Evolutionary conservation across 2,113 vertebrate genomes (phyloP).

Genomic region (Tretioscincus oriximinensis): DNA sequence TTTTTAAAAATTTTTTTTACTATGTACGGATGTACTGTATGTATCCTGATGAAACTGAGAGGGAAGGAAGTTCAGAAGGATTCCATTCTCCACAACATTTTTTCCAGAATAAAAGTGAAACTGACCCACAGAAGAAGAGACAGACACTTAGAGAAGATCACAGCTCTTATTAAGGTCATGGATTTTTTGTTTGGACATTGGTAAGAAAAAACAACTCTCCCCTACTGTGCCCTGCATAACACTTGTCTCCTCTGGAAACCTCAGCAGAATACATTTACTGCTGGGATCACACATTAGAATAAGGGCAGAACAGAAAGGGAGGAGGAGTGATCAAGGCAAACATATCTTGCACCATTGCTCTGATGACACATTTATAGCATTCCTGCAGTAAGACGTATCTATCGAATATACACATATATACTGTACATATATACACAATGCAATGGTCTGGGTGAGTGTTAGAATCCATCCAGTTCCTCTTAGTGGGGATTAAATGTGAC

Average conservation of each 20-base stretch:
- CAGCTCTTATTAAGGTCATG: conserved; percentile 59
- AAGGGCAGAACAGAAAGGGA: background rate
- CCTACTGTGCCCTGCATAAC: background rate
- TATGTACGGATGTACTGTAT: no score
- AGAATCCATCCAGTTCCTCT: background rate
- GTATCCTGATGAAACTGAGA: background rate
- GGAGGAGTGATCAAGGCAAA: no score
- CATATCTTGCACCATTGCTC: background rate
- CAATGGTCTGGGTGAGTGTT: background rate
- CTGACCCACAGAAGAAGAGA: conserved; percentile 23
- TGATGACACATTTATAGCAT: background rate
- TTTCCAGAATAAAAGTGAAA: background rate
- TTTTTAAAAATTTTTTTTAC: no score
- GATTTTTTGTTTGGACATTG: background rate
- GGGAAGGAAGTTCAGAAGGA: background rate
- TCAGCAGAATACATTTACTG: background rate
- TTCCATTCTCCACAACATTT: background rate
- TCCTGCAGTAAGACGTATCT: background rate
- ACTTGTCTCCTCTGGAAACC: background rate
- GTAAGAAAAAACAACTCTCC: background rate
- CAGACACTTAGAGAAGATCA: conserved; percentile 38
- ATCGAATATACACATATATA: background rate
- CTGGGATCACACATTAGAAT: background rate
- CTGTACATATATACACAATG: conserved; percentile 10
- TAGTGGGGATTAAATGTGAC: background rate